phyloP scores from a whole-genome alignment of 1,140 invertebrate species.

The Lasioglossum baleicum region DNA sequence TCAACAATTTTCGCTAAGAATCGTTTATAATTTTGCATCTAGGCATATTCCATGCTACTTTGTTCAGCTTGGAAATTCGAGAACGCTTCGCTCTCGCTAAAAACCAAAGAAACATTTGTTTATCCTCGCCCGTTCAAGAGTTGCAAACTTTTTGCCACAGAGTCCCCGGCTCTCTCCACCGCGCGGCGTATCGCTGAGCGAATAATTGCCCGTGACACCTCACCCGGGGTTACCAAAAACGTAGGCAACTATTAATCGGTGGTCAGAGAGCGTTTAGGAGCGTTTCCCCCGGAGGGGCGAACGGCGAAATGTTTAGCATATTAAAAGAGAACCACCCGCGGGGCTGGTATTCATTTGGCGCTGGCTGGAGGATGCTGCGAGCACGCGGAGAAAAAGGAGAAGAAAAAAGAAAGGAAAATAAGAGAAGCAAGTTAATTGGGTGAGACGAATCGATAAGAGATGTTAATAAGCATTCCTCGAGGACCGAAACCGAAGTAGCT shows the following conservation, averaged over 20 bases:
- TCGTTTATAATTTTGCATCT: no score
- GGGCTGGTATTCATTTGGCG: slow-evolving; percentile 55
- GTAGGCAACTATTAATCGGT: slow-evolving; percentile 25
- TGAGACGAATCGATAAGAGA: slow-evolving; percentile 52
- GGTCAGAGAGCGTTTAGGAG: slow-evolving; percentile 36
- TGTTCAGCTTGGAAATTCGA: no score
- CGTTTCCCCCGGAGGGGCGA: slow-evolving; percentile 41
- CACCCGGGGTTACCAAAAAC: not conserved
- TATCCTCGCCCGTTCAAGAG: no score
- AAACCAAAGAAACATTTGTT: no score
- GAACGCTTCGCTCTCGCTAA: no score
- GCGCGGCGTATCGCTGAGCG: not conserved
- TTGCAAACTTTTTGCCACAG: no score
- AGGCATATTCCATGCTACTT: no score
- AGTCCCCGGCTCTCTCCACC: no score
- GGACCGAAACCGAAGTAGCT: not conserved
- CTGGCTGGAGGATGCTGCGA: slow-evolving; percentile 39
- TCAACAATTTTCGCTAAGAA: no score
- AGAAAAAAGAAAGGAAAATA: not conserved
- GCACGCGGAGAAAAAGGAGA: slow-evolving; percentile 9
- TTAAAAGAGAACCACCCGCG: slow-evolving; percentile 69
- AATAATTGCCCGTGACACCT: slow-evolving; percentile 38
- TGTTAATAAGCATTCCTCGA: slow-evolving; percentile 35
- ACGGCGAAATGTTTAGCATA: slow-evolving; percentile 71
- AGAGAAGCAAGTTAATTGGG: slow-evolving; percentile 54